These are phyloP conservation scores for Mastomys natalensis DNA, from an alignment of 2,113 vertebrate species.

Conservation along the genomic window DNA sequence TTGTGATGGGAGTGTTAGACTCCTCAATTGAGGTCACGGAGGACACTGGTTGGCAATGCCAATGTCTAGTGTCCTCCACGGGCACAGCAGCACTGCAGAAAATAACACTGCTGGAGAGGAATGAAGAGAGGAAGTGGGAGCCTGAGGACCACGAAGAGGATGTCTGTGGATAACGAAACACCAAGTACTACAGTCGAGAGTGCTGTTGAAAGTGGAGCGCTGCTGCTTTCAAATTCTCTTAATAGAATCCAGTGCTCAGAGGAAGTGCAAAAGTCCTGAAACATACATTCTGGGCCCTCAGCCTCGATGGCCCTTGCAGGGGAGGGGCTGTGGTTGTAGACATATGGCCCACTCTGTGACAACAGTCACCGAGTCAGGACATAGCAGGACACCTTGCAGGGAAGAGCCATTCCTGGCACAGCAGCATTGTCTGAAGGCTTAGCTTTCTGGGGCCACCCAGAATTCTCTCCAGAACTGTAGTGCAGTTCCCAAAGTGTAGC, in stretches of 20 bases:
- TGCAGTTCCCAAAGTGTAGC: neutral
- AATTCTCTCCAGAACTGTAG: neutral
- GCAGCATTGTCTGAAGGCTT: neutral
- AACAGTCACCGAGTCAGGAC: neutral
- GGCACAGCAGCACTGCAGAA: neutral
- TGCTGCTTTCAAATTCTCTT: slow-evolving; percentile 8
- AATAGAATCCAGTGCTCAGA: neutral
- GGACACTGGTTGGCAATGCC: neutral
- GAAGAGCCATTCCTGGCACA: too few species aligned
- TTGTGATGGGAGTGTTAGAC: neutral
- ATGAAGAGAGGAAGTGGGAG: neutral
- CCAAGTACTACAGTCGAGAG: neutral
- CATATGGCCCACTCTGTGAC: neutral
- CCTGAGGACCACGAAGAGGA: neutral
- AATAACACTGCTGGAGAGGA: neutral
- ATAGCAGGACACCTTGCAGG: accelerated
- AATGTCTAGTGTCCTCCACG: neutral
- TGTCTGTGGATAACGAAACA: neutral
- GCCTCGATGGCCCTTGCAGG: neutral
- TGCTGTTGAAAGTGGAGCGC: neutral
- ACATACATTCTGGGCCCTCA: neutral
- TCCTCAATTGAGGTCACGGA: neutral
- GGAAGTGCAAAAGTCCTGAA: neutral
- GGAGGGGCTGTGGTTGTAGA: neutral
- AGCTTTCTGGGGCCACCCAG: neutral